A percentile compares a stretch with the other conserved stretches of the same genome.
Evolutionary conservation across 2,113 vertebrate species (phyloP).

Genomic region (Cynoglossus semilaevis): DNA sequence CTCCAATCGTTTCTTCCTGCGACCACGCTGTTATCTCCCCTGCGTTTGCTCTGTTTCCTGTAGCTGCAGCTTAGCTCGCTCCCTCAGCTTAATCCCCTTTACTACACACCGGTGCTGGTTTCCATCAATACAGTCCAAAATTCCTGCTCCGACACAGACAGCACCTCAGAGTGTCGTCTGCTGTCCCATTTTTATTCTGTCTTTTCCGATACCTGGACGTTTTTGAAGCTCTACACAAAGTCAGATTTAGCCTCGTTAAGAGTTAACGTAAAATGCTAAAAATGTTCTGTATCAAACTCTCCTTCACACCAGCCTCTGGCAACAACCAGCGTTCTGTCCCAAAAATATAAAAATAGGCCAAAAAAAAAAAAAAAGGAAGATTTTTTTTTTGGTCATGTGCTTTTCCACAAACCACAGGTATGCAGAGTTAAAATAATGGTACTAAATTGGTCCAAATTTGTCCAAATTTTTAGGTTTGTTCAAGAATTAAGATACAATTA

Average conservation of each 20-base stretch:
- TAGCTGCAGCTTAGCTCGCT: conserved; percentile 21
- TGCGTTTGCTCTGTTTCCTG: conserved; percentile 10
- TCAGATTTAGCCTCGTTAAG: no score
- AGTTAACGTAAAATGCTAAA: no score
- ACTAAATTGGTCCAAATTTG: no score
- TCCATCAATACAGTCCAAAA: conserved; percentile 29
- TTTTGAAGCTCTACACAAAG: no score
- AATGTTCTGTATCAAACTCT: no score
- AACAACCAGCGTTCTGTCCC: background rate
- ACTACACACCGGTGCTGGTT: conserved; percentile 12
- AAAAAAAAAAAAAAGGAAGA: no score
- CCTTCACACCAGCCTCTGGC: conserved; percentile 5
- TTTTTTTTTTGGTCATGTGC: no score
- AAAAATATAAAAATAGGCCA: no score
- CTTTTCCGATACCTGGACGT: conserved; percentile 11
- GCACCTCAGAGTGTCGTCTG: conserved; percentile 12
- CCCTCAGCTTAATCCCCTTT: conserved; percentile 30
- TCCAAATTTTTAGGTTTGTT: no score
- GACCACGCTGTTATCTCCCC: conserved; percentile 13
- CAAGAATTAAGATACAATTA: no score
- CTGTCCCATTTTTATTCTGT: conserved; percentile 25
- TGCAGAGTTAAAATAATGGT: no score
- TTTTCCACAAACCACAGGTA: no score
- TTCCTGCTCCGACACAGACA: conserved; percentile 13
- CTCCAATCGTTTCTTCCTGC: conserved; percentile 6